Evolutionary conservation across 2,888 invertebrate genomes (phyloP), one percentile per base, ranked within the genome.

Genomic region (Plagiodera versicolora): DNA sequence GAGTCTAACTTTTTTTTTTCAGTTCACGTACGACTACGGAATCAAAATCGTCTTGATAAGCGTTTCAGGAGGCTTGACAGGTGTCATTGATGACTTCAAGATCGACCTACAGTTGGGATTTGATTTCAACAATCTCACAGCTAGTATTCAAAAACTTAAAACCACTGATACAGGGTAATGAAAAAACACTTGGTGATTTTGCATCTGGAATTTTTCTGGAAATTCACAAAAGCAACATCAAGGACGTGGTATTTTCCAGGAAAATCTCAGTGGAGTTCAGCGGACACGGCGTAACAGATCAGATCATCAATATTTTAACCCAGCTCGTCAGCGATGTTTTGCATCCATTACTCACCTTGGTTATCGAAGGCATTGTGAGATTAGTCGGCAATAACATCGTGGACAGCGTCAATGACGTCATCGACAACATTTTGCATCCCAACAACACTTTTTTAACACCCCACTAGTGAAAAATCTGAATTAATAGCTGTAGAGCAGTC

Each of bases 31-130:
- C 76, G 80, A 75, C 56, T 85, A 85, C 72, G 73, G 80, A 54
- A 82, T 83, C n/a, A 73, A 83, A 71, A 81, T 83, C 53, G 84
- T 85, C 84, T 79, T 69, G 85, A 11, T 49, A 84, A 84, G 1
- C 84, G 51, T 39, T 1, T 20, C 17, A 16, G 57, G 57, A n/a
- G 18, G 19, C 1, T n/a, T 85, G 57, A 66, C 78, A 20, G 85
- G 81, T 4, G 79, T 81, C 4, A 77, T 84, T 24, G 68, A 68
- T 60, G 60, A 72, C 19, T 47, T 75, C 6, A 60, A 62, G 56
- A 52, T 72, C 2, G 52, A 62, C 18, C 49, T 74, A 14, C 62
- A 61, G n/a, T 44, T 76, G 3, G 61, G 51, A 1, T 63, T 74
- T 35, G 71, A 75, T 61, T 67, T 68, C 19, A 53, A 55, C 6